Evolutionary conservation across 2,888 invertebrate genomes (phyloP).

Genomic region (Caenorhabditis sp.): DNA sequence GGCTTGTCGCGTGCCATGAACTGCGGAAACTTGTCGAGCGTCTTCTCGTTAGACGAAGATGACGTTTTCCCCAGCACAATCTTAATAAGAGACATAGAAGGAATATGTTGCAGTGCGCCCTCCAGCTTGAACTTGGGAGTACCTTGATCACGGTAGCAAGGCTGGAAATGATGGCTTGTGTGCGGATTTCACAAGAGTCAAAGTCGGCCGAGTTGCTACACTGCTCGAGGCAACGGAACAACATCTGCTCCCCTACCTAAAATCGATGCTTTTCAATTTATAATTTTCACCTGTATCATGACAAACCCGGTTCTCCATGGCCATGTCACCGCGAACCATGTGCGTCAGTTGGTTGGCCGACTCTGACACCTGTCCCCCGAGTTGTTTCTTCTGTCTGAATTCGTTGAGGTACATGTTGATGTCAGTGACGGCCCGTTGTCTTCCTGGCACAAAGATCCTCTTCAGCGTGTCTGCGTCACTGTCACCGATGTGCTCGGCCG

Average conservation of each 20-base stretch:
- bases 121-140: conserved; percentile 80
- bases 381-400: conserved; percentile 86
- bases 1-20: conserved; percentile 90
- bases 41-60: conserved; percentile 78
- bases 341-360: conserved; percentile 59
- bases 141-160: conserved; percentile 88
- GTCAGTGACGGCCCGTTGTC: conserved; percentile 88
- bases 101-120: conserved; percentile 80
- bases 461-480: conserved; percentile 75
- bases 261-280: conserved; percentile 26
- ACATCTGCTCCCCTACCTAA: conserved; percentile 74
- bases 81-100: conserved; percentile 79
- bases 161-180: conserved; percentile 86
- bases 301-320: conserved; percentile 54
- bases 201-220: conserved; percentile 80
- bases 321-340: conserved; percentile 60
- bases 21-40: conserved; percentile 87
- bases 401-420: conserved; percentile 87
- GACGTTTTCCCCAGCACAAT: conserved; percentile 72
- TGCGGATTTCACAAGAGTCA: conserved; percentile 84
- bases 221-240: conserved; percentile 70
- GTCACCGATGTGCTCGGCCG: conserved; percentile 68
- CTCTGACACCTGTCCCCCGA: conserved; percentile 57
- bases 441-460: conserved; percentile 89
- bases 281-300: conserved; percentile 15